A percentile compares a stretch with the other conserved stretches of the same genome.
phyloP scores from a whole-genome alignment of 1,140 invertebrate genomes.

The Tachypleus tridentatus region DNA sequence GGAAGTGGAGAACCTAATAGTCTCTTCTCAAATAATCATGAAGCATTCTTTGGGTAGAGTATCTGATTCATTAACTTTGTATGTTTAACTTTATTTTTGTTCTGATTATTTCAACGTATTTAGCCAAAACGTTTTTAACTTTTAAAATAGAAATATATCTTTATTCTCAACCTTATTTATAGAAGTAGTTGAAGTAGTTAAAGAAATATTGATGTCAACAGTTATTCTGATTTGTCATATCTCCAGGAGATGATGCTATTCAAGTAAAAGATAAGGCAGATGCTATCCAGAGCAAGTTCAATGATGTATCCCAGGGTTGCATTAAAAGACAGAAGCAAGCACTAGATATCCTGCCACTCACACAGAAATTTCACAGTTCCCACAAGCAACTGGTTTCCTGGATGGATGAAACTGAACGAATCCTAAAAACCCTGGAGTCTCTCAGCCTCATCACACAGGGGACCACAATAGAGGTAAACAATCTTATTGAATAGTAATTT shows the following conservation, averaged over 20 bases:
- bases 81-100: too few relatives aligned
- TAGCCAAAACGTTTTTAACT: too few relatives aligned
- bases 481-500: neutral
- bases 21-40: slow-evolving; percentile 80
- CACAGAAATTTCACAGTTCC: slow-evolving; percentile 82
- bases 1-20: slow-evolving; percentile 75
- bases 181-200: too few relatives aligned
- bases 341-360: slow-evolving; percentile 71
- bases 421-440: slow-evolving; percentile 62
- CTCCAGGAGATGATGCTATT: slow-evolving; percentile 66
- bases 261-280: slow-evolving; percentile 89
- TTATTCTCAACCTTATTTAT: too few relatives aligned
- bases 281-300: slow-evolving; percentile 73
- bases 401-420: slow-evolving; percentile 80
- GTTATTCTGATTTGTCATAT: too few relatives aligned
- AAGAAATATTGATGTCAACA: too few relatives aligned
- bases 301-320: slow-evolving; percentile 68
- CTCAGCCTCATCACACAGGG: slow-evolving; percentile 28
- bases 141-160: too few relatives aligned
- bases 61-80: too few relatives aligned
- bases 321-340: slow-evolving; percentile 73
- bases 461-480: slow-evolving; percentile 25
- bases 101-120: too few relatives aligned
- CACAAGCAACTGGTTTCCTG: slow-evolving; percentile 78
- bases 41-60: slow-evolving; percentile 44